phyloP scores from a whole-genome alignment of 2,113 vertebrate genomes.

The Oryctolagus cuniculus region DNA sequence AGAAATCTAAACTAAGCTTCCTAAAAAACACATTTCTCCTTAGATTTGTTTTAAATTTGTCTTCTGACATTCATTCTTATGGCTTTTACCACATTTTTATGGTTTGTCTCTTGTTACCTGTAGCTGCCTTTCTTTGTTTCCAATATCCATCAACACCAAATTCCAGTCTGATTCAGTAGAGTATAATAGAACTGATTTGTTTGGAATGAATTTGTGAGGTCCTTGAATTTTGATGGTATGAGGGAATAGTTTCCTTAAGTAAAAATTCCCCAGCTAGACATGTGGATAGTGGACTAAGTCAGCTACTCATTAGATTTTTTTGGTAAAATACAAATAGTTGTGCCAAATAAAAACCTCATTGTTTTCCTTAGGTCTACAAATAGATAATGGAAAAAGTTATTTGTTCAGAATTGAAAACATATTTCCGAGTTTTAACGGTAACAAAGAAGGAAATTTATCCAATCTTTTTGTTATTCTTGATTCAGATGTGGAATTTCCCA shows the following conservation, averaged over 20 bases:
- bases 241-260: not conserved
- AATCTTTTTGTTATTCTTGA: constrained; percentile 72
- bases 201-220: constrained; percentile 48
- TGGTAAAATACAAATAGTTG: constrained; percentile 17
- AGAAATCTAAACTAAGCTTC: constrained; percentile 43
- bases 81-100: constrained; percentile 35
- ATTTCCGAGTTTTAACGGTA: constrained; percentile 44
- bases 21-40: constrained; percentile 59
- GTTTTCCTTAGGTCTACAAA: constrained; percentile 63
- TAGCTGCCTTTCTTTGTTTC: constrained; percentile 37
- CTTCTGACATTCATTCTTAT: constrained; percentile 21
- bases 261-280: constrained; percentile 33
- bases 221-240: constrained; percentile 20
- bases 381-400: constrained; percentile 45
- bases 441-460: constrained; percentile 41
- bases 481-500: constrained; percentile 93
- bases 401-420: constrained; percentile 53
- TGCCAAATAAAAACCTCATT: not conserved
- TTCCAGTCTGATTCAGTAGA: not conserved
- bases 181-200: constrained; percentile 19
- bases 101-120: constrained; percentile 32
- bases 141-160: constrained; percentile 20
- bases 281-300: not conserved
- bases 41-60: constrained; percentile 56
- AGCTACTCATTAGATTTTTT: constrained; percentile 9